Conservation (phyloP, 2,888 invertebrate genomes). For the Tetramorium bicarinatum region DNA sequence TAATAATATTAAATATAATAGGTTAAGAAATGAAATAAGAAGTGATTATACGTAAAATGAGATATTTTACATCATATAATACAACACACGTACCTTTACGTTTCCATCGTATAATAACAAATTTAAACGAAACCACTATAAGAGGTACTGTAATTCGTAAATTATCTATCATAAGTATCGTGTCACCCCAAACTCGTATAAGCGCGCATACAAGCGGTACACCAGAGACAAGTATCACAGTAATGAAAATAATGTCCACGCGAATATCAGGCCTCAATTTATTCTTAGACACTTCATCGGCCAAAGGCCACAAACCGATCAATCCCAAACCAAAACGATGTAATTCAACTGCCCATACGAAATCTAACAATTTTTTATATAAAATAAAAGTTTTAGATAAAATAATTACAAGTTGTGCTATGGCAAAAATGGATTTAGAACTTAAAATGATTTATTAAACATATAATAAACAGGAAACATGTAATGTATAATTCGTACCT, state of each 20-base stretch:
- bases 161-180: slow-evolving; percentile 48
- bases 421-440: neutral
- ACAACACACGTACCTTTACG: slow-evolving; percentile 39
- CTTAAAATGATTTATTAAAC: neutral
- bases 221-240: neutral
- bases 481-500: slow-evolving; percentile 12
- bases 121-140: slow-evolving; percentile 33
- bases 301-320: slow-evolving; percentile 58
- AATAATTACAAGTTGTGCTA: neutral
- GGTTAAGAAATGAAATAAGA: neutral
- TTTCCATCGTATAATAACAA: slow-evolving; percentile 34
- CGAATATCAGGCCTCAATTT: neutral
- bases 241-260: neutral
- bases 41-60: neutral
- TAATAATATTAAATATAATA: neutral
- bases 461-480: neutral
- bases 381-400: neutral
- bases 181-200: slow-evolving; percentile 10
- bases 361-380: slow-evolving; percentile 41
- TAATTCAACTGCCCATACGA: slow-evolving; percentile 53
- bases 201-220: slow-evolving; percentile 26
- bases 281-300: neutral
- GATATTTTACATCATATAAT: neutral
- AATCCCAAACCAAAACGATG: slow-evolving; percentile 29
- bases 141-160: slow-evolving; percentile 48